A percentile compares a stretch with the other conserved stretches of the same genome.
Conservation (phyloP, 1,140 invertebrate genomes). For the Drosophila cardini region DNA sequence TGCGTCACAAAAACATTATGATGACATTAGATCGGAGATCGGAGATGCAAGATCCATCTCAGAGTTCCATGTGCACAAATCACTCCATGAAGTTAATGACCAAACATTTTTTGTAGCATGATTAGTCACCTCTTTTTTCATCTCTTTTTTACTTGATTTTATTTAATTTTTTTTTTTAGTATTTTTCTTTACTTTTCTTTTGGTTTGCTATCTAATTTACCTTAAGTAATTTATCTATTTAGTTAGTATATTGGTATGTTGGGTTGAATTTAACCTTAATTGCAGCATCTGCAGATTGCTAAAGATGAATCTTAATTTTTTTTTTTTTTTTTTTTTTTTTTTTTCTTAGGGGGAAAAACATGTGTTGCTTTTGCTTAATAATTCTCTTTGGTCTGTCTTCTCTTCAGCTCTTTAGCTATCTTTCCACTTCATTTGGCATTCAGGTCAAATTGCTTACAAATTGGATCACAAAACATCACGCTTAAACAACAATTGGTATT, state of each 20-base stretch:
- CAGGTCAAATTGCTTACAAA: conserved; percentile 11
- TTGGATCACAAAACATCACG: not conserved
- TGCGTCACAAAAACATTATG: conserved; percentile 1
- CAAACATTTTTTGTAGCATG: conserved; percentile 1
- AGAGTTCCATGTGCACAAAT: not conserved
- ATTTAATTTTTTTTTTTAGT: not conserved
- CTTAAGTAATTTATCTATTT: conserved; percentile 13
- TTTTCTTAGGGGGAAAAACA: not conserved
- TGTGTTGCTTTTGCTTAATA: not conserved
- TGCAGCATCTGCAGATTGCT: conserved; percentile 6
- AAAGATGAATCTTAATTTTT: conserved; percentile 7
- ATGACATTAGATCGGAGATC: not conserved
- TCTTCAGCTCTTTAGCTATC: conserved; percentile 1
- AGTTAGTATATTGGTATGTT: conserved; percentile 12
- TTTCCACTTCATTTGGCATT: conserved; percentile 11
- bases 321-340: not conserved
- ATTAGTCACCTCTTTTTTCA: not conserved
- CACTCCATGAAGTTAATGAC: conserved; percentile 19
- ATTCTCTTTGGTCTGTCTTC: not conserved
- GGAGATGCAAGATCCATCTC: too few relatives aligned
- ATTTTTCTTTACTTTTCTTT: conserved; percentile 4
- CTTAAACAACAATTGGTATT: not conserved
- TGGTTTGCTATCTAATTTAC: conserved; percentile 3
- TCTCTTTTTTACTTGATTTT: not conserved
- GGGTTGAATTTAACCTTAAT: conserved; percentile 26